phyloP scores from a whole-genome alignment of 2,888 invertebrate species.

The Petrolisthes manimaculis region DNA sequence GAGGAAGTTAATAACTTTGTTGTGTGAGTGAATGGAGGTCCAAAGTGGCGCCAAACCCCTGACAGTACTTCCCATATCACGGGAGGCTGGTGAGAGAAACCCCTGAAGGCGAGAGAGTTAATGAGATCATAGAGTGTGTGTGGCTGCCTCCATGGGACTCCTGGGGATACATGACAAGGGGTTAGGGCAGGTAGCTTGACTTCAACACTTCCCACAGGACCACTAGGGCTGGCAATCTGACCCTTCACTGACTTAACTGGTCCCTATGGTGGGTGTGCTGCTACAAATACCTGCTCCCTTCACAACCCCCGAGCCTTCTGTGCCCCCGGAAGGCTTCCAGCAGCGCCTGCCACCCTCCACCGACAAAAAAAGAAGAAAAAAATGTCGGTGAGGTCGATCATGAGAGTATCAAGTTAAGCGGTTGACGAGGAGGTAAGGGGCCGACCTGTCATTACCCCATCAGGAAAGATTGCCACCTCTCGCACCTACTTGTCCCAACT shows the following conservation, averaged over 20 bases:
- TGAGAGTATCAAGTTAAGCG: slow-evolving; percentile 11
- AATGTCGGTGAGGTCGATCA: background rate
- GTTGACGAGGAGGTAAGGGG: background rate
- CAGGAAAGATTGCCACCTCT: background rate
- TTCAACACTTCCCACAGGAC: background rate
- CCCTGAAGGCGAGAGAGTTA: background rate
- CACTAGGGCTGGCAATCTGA: background rate
- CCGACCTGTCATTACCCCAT: slow-evolving; percentile 15
- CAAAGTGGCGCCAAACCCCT: no score
- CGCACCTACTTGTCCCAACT: background rate
- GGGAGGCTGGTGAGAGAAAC: background rate
- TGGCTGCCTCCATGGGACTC: background rate
- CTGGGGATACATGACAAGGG: background rate
- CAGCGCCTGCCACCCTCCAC: background rate
- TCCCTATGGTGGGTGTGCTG: background rate
- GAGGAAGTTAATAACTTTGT: no score
- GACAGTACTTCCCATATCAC: background rate
- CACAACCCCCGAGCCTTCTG: background rate
- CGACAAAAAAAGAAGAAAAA: background rate
- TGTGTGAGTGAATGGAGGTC: no score
- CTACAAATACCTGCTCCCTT: background rate
- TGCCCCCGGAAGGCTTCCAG: background rate
- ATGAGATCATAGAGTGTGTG: slow-evolving; percentile 8
- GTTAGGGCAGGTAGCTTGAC: background rate
- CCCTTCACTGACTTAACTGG: background rate